These are phyloP conservation scores for Coptodon rendalli DNA, from an alignment of 2,113 vertebrate species.

Conservation along the genomic window DNA sequence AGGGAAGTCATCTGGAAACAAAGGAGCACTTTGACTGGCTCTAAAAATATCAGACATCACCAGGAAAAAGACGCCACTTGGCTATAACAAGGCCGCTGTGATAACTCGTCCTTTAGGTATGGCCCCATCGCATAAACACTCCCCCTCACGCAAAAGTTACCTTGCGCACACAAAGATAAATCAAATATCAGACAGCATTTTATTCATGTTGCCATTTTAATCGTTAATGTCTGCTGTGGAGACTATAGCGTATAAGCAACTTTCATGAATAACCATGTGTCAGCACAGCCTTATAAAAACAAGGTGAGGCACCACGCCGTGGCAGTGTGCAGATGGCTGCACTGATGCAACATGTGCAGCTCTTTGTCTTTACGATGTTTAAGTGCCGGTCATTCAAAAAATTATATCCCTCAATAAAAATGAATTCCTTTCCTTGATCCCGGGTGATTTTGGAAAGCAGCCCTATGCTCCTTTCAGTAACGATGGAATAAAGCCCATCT, in stretches of 20 bases:
- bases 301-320: not conserved
- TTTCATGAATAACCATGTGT: not conserved
- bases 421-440: not conserved
- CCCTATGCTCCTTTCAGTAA: slow-evolving; percentile 4
- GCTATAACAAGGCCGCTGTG: not conserved
- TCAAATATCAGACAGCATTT: not conserved
- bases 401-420: not conserved
- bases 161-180: not conserved
- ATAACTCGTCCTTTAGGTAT: not conserved
- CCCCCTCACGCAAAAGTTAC: not conserved
- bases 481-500: not conserved
- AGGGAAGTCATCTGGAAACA: slow-evolving; percentile 53
- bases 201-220: not conserved
- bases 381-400: not conserved
- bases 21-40: slow-evolving; percentile 15
- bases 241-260: not conserved
- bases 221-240: not conserved
- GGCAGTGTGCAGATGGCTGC: not conserved
- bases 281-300: not conserved
- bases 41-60: slow-evolving; percentile 25
- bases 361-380: not conserved
- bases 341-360: not conserved
- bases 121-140: not conserved
- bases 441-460: not conserved
- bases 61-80: not conserved